phyloP scores from a whole-genome alignment of 2,113 vertebrate species.

The Arenaria interpres region DNA sequence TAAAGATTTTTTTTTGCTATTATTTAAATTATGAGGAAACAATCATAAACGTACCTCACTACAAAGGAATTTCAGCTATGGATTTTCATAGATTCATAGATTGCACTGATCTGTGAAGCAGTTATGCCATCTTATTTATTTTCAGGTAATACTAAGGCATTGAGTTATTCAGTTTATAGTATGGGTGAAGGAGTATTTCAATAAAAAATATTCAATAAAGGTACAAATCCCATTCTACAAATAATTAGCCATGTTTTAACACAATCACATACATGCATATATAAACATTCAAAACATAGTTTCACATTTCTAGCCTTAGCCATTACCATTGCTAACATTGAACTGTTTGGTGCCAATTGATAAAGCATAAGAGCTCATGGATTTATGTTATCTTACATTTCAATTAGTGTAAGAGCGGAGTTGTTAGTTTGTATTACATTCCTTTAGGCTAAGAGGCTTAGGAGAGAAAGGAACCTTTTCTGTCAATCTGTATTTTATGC shows the following conservation, averaged over 20 bases:
- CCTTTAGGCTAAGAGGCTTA: neutral
- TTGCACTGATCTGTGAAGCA: neutral
- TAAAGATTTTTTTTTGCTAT: neutral
- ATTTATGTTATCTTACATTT: neutral
- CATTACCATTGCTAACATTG: neutral
- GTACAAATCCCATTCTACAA: neutral
- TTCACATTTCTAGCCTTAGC: neutral
- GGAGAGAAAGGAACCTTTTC: neutral
- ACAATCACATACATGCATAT: fast-evolving
- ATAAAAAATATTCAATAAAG: neutral
- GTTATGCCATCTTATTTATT: neutral
- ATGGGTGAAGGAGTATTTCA: neutral
- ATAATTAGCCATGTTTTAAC: neutral
- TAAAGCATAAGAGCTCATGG: neutral
- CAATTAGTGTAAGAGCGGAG: neutral
- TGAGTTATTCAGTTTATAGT: neutral
- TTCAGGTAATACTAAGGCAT: neutral
- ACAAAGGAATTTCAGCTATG: neutral
- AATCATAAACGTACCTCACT: neutral
- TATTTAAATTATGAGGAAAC: neutral
- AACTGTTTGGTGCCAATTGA: neutral
- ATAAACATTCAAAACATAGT: neutral
- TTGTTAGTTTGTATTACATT: neutral
- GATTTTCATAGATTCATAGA: no score
- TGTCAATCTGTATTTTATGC: neutral